Conservation (phyloP, 2,113 vertebrate species). For the Labeo rohita region DNA sequence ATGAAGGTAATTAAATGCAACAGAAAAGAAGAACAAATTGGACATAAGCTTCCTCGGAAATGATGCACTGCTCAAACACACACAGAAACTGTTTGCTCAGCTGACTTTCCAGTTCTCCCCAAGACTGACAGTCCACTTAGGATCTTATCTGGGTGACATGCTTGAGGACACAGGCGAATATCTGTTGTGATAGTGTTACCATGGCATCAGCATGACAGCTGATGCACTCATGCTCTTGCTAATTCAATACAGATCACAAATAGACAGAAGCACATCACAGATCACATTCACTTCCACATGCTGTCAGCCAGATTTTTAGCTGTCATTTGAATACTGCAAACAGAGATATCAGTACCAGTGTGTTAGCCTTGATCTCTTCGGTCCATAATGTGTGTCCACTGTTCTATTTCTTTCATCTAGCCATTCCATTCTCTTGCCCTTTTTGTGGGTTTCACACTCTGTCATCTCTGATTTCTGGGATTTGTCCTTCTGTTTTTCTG, state of each 20-base stretch:
- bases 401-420: conserved; percentile 1
- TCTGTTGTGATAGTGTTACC: conserved; percentile 65
- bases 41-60: background rate
- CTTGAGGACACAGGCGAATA: conserved; percentile 32
- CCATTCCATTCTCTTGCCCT: conserved; percentile 22
- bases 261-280: conserved; percentile 3
- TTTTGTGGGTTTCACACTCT: conserved; percentile 1
- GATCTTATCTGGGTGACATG: conserved; percentile 22
- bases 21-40: background rate
- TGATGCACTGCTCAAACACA: background rate
- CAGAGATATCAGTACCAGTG: background rate
- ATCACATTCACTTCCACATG: conserved; percentile 5
- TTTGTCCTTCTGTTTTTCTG: conserved; percentile 31
- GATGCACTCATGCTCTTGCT: conserved; percentile 8
- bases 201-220: conserved; percentile 23
- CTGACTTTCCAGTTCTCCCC: background rate
- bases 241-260: conserved; percentile 29
- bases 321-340: background rate
- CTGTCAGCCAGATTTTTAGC: background rate
- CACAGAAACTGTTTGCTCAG: background rate
- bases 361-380: background rate
- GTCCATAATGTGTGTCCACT: background rate
- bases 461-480: conserved; percentile 12
- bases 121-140: background rate
- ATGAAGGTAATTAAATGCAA: background rate